Evolutionary conservation across 2,797 vertebrate genomes (phyloP).

Genomic region (Anabacerthia variegaticeps): DNA sequence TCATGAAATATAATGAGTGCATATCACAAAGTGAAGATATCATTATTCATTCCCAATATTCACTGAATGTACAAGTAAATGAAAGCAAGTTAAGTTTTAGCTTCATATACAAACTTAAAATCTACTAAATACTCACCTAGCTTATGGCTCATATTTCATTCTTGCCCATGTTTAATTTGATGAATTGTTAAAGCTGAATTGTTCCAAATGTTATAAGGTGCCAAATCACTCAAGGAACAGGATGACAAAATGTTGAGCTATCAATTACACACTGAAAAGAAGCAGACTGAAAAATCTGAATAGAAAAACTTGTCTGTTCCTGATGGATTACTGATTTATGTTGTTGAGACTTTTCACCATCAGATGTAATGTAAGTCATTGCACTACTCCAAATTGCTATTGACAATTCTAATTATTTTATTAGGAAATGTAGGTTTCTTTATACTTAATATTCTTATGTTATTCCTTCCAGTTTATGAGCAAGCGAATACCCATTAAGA

Average conservation of each 20-base stretch:
- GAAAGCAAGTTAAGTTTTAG: not conserved
- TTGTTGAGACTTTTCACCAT: not conserved
- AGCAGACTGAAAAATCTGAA: not conserved
- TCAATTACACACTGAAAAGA: not conserved
- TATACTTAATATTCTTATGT: not conserved
- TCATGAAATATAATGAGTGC: constrained; percentile 14
- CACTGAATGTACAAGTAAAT: not conserved
- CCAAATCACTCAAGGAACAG: not conserved
- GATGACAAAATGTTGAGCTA: not conserved
- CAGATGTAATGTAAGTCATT: not conserved
- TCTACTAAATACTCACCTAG: not conserved
- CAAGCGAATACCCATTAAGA: not conserved
- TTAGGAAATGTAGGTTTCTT: not conserved
- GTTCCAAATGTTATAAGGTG: not conserved
- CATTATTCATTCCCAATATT: not conserved
- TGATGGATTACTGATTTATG: not conserved
- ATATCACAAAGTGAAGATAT: constrained; percentile 12
- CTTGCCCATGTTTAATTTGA: not conserved
- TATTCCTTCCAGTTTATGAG: not conserved
- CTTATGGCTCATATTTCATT: not conserved
- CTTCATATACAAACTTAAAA: not conserved
- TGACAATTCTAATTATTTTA: not conserved
- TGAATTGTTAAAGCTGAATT: not conserved
- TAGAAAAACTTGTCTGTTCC: not conserved
- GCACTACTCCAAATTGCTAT: not conserved